Evolutionary conservation across 2,113 vertebrate species (phyloP).

Genomic region (Anguilla japonica): DNA sequence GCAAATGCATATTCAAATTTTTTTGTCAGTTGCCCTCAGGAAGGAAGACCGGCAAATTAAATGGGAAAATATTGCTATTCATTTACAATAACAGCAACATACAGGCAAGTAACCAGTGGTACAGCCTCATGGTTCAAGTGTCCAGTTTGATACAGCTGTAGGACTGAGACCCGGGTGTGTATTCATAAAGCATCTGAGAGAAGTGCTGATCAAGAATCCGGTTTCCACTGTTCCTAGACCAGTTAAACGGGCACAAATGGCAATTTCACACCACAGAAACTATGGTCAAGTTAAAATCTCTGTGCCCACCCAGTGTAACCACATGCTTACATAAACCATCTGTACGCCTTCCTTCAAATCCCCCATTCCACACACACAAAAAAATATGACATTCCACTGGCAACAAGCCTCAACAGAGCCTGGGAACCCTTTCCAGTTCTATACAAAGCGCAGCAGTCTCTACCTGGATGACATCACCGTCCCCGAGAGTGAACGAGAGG

Average conservation of each 20-base stretch:
- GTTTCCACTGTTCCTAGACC: background rate
- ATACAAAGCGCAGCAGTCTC: background rate
- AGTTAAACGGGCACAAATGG: background rate
- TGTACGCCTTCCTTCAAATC: background rate
- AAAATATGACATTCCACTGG: background rate
- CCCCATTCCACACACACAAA: background rate
- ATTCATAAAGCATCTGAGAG: no score
- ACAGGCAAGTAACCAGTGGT: no score
- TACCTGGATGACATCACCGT: constrained; percentile 94
- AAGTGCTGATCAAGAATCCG: no score
- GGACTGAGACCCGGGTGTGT: no score
- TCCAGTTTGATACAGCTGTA: no score
- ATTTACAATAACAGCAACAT: no score
- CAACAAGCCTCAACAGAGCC: background rate
- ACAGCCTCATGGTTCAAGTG: no score
- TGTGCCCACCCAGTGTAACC: background rate
- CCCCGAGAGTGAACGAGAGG: constrained; percentile 84
- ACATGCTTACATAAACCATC: background rate
- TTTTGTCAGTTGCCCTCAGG: no score
- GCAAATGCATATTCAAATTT: no score
- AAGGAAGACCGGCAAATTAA: no score
- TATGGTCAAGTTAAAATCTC: background rate
- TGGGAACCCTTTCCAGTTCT: background rate
- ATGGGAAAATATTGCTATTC: no score
- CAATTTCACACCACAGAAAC: background rate